phyloP scores from a whole-genome alignment of 1,140 invertebrate genomes.

The Acromyrmex heyeri region DNA sequence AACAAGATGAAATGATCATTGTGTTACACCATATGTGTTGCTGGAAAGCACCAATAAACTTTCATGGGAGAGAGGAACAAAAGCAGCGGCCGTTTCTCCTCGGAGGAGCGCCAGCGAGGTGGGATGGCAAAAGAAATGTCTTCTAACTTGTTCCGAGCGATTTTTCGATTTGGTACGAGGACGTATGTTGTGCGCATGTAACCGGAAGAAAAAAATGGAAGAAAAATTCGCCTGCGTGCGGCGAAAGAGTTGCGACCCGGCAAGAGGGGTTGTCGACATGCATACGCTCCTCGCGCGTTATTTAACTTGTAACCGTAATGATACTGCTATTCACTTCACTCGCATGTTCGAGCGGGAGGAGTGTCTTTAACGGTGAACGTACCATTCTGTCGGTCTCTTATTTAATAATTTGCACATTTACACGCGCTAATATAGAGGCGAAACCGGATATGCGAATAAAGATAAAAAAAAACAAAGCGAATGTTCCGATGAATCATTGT shows the following conservation, averaged over 20 bases:
- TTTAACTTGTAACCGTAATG: slow-evolving; percentile 74
- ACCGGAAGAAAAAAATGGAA: not conserved
- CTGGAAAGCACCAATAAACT: too few relatives aligned
- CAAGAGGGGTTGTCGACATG: not conserved
- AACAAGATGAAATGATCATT: too few relatives aligned
- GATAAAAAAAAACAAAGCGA: not conserved
- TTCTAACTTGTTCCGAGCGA: slow-evolving; percentile 75
- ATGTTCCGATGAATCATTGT: slow-evolving; percentile 26
- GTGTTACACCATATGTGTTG: too few relatives aligned
- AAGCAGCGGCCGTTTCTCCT: slow-evolving; percentile 1
- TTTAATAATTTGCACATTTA: slow-evolving; percentile 83
- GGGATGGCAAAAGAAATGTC: slow-evolving; percentile 80
- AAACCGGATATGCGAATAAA: slow-evolving; percentile 60
- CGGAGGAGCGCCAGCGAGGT: slow-evolving; percentile 48
- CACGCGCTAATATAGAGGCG: slow-evolving; percentile 81
- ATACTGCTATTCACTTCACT: slow-evolving; percentile 73
- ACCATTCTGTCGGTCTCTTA: slow-evolving; percentile 86
- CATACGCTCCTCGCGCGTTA: slow-evolving; percentile 59
- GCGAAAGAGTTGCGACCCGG: not conserved
- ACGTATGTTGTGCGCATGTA: slow-evolving; percentile 9
- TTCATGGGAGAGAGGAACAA: not conserved
- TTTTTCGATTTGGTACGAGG: slow-evolving; percentile 69
- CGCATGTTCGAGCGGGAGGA: slow-evolving; percentile 46
- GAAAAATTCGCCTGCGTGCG: not conserved
- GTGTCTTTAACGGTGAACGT: slow-evolving; percentile 79